These are phyloP conservation scores for Luscinia megarhynchos DNA, from an alignment of 2,797 vertebrate species.

Conservation along the genomic window DNA sequence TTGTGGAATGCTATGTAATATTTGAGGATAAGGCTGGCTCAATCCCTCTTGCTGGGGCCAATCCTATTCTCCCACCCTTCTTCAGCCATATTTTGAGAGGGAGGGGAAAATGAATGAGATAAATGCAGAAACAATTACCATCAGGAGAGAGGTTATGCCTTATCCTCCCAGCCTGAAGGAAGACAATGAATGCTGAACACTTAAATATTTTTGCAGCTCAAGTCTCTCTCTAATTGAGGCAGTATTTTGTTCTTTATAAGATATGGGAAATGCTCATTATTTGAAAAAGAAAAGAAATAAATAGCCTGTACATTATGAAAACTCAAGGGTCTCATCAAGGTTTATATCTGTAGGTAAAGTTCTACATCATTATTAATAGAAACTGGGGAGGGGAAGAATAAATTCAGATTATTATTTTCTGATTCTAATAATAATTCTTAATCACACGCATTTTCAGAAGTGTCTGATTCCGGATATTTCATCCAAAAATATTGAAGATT, in stretches of 20 bases:
- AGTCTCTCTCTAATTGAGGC: not conserved
- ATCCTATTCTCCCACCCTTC: not conserved
- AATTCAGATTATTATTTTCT: not conserved
- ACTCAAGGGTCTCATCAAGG: not conserved
- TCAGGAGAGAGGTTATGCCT: not conserved
- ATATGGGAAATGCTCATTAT: not conserved
- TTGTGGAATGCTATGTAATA: not conserved
- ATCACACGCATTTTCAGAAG: not conserved
- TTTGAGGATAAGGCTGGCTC: not conserved
- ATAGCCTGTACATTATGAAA: not conserved
- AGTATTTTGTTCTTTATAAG: not conserved
- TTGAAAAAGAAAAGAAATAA: not conserved
- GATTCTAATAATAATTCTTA: not conserved
- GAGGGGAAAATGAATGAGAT: not conserved
- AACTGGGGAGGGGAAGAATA: not conserved
- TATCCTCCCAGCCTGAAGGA: not conserved
- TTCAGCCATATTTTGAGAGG: not conserved
- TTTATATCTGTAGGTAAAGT: not conserved
- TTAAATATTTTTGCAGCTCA: not conserved
- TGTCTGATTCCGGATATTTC: not conserved
- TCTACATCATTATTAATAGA: not conserved
- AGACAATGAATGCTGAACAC: not conserved
- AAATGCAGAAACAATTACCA: constrained; percentile 9
- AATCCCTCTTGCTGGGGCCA: not conserved
- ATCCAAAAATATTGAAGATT: not conserved